A percentile compares a stretch with the other conserved stretches of the same genome.
Conservation (phyloP, 1,140 invertebrate genomes). For the Lordiphosa clarofinis region DNA sequence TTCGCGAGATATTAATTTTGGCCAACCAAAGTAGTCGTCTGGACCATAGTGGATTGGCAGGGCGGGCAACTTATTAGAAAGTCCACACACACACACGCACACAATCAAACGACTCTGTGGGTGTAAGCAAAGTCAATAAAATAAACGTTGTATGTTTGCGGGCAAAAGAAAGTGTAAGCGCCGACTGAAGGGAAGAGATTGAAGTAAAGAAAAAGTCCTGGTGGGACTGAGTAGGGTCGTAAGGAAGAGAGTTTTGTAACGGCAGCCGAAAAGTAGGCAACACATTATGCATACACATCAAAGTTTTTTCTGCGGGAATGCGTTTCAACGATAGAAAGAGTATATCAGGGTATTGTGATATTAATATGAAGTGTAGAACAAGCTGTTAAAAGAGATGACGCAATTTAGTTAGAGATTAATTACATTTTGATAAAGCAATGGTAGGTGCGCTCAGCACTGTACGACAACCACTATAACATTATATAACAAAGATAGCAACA, state of each 20-base stretch:
- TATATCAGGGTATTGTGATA: not conserved
- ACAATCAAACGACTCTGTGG: slow-evolving; percentile 37
- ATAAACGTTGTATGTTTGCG: slow-evolving; percentile 68
- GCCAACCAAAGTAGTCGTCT: too few species aligned
- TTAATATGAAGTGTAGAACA: not conserved
- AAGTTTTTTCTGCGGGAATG: slow-evolving; percentile 39
- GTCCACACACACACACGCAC: slow-evolving; percentile 35
- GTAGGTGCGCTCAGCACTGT: too few species aligned
- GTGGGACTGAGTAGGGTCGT: not conserved
- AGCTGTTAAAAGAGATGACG: too few species aligned
- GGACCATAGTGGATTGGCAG: too few species aligned
- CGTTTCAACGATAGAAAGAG: slow-evolving; percentile 10
- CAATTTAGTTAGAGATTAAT: too few species aligned
- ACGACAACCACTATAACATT: too few species aligned
- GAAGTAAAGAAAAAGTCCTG: not conserved
- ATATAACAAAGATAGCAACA: too few species aligned
- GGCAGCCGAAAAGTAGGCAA: slow-evolving; percentile 57
- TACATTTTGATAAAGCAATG: too few species aligned
- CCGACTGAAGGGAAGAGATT: not conserved
- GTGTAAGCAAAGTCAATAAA: slow-evolving; percentile 64
- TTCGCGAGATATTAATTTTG: too few species aligned
- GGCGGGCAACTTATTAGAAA: slow-evolving; percentile 72
- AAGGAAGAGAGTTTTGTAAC: slow-evolving; percentile 21
- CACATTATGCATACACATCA: slow-evolving; percentile 63
- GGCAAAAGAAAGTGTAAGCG: slow-evolving; percentile 25